Evolutionary conservation across 2,113 vertebrate genomes (phyloP), one percentile per base, ranked within the genome.

Genomic region (Pteruthius melanotis): DNA sequence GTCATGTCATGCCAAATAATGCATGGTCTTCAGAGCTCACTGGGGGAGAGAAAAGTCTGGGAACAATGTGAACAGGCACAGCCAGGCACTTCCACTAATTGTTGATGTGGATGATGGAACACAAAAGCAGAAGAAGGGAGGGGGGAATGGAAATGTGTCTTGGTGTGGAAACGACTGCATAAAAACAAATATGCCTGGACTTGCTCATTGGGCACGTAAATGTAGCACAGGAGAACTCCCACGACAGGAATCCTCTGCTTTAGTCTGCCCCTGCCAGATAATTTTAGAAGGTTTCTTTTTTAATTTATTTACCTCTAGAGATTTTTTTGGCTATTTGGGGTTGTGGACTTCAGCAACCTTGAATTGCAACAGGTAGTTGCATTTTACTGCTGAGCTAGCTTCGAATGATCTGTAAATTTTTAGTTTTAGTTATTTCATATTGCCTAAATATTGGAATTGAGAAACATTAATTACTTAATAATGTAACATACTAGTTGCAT

Each of bases 61-160:
- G 92, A 97, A 95, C 96, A 94, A 95, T 80, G 87, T 89, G 91
- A 95, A 57, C 79, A 92, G 71, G 91, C 96, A 93, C 87, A 94
- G 96, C 91, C 87, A 95, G 97, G 54, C 95, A 96, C 84, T 97
- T 97, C 96, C 97, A 95, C 94, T 97, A 97, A 97, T 97, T 97
- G 96, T 96, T 93, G 92, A 10, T 94, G 89, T 82, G 94, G 93
- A 95, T 2, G 68, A 78, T 81, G 80, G 87, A 96, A 89, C 66
- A 96, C 88, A 94, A 95, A 97, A 96, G 94, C 72, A 77, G 83
- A 93, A 97, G 84, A 74, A 93, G 65, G 83, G 83, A 94, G 91
- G 77, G 71, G 86, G 77, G 87, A 88, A 93, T 93, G 84, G 86
- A 90, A 97, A 94, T 91, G 86, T 95, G 89, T 91, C 94, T 95